Base-by-base conservation (phyloP, 2,797 vertebrate genomes). In the Phaenicophaeus curvirostris region DNA sequence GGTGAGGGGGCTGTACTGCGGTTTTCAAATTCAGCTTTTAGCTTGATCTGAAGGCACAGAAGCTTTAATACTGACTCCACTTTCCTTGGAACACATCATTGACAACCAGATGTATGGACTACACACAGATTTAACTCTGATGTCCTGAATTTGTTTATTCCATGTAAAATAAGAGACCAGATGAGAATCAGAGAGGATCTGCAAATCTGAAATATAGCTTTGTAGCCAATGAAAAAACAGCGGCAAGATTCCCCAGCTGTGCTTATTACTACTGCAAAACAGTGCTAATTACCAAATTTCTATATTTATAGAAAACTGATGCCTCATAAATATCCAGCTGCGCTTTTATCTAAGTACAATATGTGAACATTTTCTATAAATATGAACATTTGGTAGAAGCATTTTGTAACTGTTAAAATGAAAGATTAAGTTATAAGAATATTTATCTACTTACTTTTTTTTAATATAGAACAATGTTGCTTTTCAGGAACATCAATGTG, bases 261-360 rank as follows among this genome's bases (percentile, higher is more conserved):
- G 82, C 66, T 92, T 94, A 88, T 79, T 81, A 59, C 42, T 53
- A 55, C 39, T 69, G 69, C 35, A 30, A 51, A 84, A 72, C 84
- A 78, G 51, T 87, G 84, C 75, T 83, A 94, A 96, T 92, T 95
- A 91, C 42, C 6, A 4, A 78, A 88, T 92, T 88, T 94, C 75
- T 95, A 10, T 88, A 92, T 96, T 96, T 96, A 89, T 93, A 90
- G 59, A 95, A 95, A 96, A 89, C 73, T 84, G 7, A 7, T 81
- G 44, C 31, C 55, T 94, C 66, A 69, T 84, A 92, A 94, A 86
- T 63, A 88, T 73, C 82, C 89, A 96, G 69, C 69, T 89, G 87
- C 0, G 13, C 46, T 76, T 92, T 93, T 92, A 68, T 81, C 23
- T 51, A 51, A 65, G 44, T 41, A 87, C 28, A 75, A 53, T 66